Evolutionary conservation across 1,140 invertebrate genomes (phyloP), one percentile per base, ranked within the genome.

Genomic region (Latrodectus geometricus): DNA sequence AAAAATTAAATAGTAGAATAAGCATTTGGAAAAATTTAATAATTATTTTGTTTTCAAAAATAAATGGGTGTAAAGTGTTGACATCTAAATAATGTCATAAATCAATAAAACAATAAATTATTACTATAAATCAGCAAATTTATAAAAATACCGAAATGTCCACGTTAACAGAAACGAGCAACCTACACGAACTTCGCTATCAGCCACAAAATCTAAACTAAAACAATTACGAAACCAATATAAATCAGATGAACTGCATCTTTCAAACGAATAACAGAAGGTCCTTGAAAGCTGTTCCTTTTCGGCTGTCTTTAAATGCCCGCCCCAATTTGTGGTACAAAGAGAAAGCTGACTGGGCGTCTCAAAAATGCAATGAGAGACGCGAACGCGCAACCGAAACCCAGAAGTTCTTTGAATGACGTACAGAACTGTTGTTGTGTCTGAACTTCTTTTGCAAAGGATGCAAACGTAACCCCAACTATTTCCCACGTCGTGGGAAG

Each of bases 361-460:
- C 70, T 73, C 35, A 49, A 49, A 50, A 50, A 73, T 49, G 70
- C 70, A 73, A 73, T 73, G 17, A 17, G 70, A 73, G 70, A 35
- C 70, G 48, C 15, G 11, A 17, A 35, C n/a, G 23, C 35, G 17
- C 69, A 21, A 72, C n/a, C 14, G 15, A 49, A 50, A 20, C 70
- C 50, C 50, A 49, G 70, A 49, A 50, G 17, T 15, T 35, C 48
- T n/a, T 14, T 9, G 15, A 35, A 17, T 72, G 69, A 21, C 17
- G 48, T 72, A 35, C 23, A 72, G 48, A 35, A 48, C 70, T 73
- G 70, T 17, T 73, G 70, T 73, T 73, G 70, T 73, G 70, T 73
- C 70, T 73, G 70, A 50, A 8, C n/a, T 23, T 72, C 9, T 35
- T 35, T 35, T 35, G 70, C 9, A 17, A 50, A n/a, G 70, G 70